Base-by-base conservation (phyloP, 2,888 invertebrate species). In the Coenonympha arcania region DNA sequence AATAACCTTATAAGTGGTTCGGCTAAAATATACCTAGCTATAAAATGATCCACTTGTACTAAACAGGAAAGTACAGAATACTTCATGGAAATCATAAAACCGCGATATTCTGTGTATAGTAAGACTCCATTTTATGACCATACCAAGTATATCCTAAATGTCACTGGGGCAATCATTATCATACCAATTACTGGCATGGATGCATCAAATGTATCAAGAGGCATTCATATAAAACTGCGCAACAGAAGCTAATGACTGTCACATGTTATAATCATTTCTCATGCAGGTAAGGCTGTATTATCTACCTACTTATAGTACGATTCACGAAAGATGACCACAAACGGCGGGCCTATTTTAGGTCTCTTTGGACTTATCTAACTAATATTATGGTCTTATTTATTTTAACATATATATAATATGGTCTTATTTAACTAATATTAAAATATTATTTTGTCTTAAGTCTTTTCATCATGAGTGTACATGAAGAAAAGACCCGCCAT, bases 111-210 rank as follows among this genome's bases (percentile, higher is more conserved):
- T 8, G n/a, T 19, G 19, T n/a, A 19, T 34, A 37, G 37, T 37
- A 11, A 22, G 20, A 20, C 18, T 40, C 26, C 11, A 22, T 40
- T 18, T 16, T 28, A 40, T 28, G 26, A 26, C 40, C 40, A n/a
- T n/a, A n/a, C n/a, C n/a, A n/a, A n/a, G n/a, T n/a, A 40, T 26
- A 40, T 40, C 40, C 28, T 26, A 40, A 40, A 40, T 40, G 26
- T 18, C 40, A 40, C n/a, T 15, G 11, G 24, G 16, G 8, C n/a
- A n/a, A 11, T 26, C 9, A 26, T 40, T 40, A 28, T 28, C 40
- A 28, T 40, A 18, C 26, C 26, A 28, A 40, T n/a, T n/a, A n/a
- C 26, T 28, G 11, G 4, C 26, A n/a, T 15, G 18, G 24, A 22
- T 37, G 13, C 36, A 37, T 37, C 11, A 37, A 37, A 22, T 37